A percentile compares a stretch with the other conserved stretches of the same genome.
phyloP scores from a whole-genome alignment of 2,888 invertebrate genomes.

The Amblyjoppa fuscipennis region DNA sequence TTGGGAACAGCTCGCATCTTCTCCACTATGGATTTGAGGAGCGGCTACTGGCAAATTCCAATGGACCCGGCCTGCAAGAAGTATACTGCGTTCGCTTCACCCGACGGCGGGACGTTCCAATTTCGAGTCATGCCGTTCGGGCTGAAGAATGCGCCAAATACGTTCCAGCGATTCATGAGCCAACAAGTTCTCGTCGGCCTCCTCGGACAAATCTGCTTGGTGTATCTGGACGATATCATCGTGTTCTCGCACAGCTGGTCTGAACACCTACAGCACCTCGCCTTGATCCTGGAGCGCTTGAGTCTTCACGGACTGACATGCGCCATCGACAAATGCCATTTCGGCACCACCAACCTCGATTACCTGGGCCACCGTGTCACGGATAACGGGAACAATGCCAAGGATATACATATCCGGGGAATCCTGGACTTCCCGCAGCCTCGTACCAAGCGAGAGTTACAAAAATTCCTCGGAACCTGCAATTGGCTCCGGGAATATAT shows the following conservation, averaged over 20 bases:
- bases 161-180: neutral
- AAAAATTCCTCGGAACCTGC: constrained; percentile 52
- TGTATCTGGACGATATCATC: constrained; percentile 22
- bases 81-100: constrained; percentile 2
- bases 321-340: constrained; percentile 11
- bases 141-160: constrained; percentile 1
- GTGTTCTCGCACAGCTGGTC: constrained; percentile 7
- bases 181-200: neutral
- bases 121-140: neutral
- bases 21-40: constrained; percentile 72
- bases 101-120: neutral
- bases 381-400: neutral
- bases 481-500: constrained; percentile 37
- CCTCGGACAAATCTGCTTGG: neutral
- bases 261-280: constrained; percentile 1
- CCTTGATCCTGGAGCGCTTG: neutral
- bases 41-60: constrained; percentile 8
- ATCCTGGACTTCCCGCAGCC: neutral
- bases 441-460: constrained; percentile 2
- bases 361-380: neutral
- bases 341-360: neutral
- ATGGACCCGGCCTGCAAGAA: constrained; percentile 8
- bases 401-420: neutral
- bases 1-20: constrained; percentile 74
- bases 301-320: neutral